Percentiles rank a stretch among this genome's conserved stretches.
These are phyloP conservation scores for Agapostemon virescens DNA, from an alignment of 2,888 invertebrate species.

Conservation along the genomic window DNA sequence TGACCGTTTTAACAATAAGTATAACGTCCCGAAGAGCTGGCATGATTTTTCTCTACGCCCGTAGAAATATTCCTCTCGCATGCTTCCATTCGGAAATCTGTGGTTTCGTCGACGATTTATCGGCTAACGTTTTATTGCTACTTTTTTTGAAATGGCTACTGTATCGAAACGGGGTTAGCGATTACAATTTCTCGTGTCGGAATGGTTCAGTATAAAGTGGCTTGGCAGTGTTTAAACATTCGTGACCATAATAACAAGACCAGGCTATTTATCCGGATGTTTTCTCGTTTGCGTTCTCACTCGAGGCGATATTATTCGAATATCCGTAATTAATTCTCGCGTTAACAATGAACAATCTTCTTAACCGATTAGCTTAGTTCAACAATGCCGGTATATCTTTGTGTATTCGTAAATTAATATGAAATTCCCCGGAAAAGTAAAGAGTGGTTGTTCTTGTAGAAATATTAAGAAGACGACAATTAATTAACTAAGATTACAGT, in stretches of 20 bases:
- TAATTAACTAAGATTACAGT: background rate
- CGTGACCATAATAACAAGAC: slow-evolving; percentile 35
- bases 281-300: background rate
- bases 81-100: slow-evolving; percentile 15
- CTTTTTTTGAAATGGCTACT: slow-evolving; percentile 28
- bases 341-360: background rate
- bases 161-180: slow-evolving; percentile 45
- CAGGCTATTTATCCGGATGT: slow-evolving; percentile 45
- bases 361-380: background rate
- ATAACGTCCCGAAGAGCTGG: slow-evolving; percentile 14
- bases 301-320: slow-evolving; percentile 21
- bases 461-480: background rate
- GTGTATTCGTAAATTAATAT: background rate
- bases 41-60: slow-evolving; percentile 40
- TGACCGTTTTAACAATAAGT: slow-evolving; percentile 31
- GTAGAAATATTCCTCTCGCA: slow-evolving; percentile 34
- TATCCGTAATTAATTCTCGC: slow-evolving; percentile 5
- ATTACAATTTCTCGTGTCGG: slow-evolving; percentile 27
- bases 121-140: slow-evolving; percentile 44
- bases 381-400: background rate
- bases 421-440: background rate
- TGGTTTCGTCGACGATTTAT: slow-evolving; percentile 17
- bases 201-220: slow-evolving; percentile 43
- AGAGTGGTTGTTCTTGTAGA: background rate
- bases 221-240: slow-evolving; percentile 63